Evolutionary conservation across 2,888 invertebrate species (phyloP).

Genomic region (Drosophila mettleri): DNA sequence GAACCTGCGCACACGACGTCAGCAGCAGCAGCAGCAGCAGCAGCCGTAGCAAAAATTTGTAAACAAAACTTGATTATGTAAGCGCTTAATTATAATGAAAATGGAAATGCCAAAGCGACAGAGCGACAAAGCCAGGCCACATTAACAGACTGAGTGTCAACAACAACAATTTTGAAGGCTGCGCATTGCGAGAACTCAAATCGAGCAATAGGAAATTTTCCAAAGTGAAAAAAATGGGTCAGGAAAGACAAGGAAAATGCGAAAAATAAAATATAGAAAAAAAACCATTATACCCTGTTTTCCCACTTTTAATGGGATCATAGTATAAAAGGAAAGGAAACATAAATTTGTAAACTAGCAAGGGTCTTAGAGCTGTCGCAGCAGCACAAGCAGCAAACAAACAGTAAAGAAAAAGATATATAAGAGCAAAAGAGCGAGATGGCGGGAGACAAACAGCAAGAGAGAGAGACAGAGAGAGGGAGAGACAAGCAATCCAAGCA

Average conservation of each 20-base stretch:
- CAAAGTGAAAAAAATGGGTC: slow-evolving; percentile 46
- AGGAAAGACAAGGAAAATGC: slow-evolving; percentile 41
- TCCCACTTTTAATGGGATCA: no score
- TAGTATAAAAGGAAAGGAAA: slow-evolving; percentile 51
- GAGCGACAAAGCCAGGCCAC: slow-evolving; percentile 52
- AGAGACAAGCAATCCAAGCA: slow-evolving; percentile 61
- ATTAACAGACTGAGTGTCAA: slow-evolving; percentile 24
- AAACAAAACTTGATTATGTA: slow-evolving; percentile 77
- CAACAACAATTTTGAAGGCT: slow-evolving; percentile 38
- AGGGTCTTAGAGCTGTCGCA: slow-evolving; percentile 38
- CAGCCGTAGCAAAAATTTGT: slow-evolving; percentile 62
- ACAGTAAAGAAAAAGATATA: slow-evolving; percentile 31
- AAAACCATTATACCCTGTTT: no score
- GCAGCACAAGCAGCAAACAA: slow-evolving; percentile 15
- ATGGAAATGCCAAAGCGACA: slow-evolving; percentile 71
- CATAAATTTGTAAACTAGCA: slow-evolving; percentile 50
- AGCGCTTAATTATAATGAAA: slow-evolving; percentile 78
- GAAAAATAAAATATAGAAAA: slow-evolving; percentile 17
- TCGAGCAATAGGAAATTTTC: slow-evolving; percentile 22
- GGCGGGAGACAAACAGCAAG: neutral
- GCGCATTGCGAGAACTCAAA: slow-evolving; percentile 31
- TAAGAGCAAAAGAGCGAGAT: neutral
- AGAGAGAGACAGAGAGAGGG: neutral
- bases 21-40: slow-evolving; percentile 27
- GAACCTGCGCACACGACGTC: slow-evolving; percentile 56